Evolutionary conservation across 2,797 vertebrate species (phyloP).

Genomic region (Morus bassanus): DNA sequence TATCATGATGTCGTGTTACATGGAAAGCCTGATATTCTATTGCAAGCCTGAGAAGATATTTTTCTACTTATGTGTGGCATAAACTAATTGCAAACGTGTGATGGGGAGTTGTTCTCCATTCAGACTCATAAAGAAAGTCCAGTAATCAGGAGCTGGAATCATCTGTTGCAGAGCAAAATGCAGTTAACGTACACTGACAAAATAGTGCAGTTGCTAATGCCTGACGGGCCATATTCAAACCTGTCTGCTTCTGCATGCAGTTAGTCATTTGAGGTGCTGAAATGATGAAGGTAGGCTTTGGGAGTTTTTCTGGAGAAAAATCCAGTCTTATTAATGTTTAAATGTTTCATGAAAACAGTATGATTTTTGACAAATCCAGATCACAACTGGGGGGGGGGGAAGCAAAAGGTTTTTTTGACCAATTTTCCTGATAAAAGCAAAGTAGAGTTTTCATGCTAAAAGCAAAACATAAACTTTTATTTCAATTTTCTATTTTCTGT

Average conservation of each 20-base stretch:
- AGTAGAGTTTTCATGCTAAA: neutral
- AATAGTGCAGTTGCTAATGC: neutral
- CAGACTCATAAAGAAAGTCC: neutral
- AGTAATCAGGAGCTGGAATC: neutral
- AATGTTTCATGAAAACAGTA: neutral
- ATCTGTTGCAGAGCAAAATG: neutral
- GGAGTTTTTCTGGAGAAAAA: neutral
- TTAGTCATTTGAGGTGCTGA: neutral
- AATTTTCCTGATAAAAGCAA: neutral
- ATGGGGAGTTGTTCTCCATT: neutral
- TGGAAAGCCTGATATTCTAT: neutral
- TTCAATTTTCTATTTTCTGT: neutral
- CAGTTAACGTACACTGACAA: neutral
- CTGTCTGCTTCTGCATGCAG: neutral
- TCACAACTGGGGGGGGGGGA: accelerated
- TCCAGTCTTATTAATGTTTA: neutral
- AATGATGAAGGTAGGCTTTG: neutral
- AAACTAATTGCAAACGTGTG: neutral
- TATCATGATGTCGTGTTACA: neutral
- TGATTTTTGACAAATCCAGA: neutral
- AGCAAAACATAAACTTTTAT: neutral
- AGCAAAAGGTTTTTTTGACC: neutral
- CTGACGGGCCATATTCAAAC: neutral
- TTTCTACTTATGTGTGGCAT: neutral
- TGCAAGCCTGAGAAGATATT: neutral